Base-by-base conservation (phyloP, 2,888 invertebrate species). In the Neoaliturus tenellus region DNA sequence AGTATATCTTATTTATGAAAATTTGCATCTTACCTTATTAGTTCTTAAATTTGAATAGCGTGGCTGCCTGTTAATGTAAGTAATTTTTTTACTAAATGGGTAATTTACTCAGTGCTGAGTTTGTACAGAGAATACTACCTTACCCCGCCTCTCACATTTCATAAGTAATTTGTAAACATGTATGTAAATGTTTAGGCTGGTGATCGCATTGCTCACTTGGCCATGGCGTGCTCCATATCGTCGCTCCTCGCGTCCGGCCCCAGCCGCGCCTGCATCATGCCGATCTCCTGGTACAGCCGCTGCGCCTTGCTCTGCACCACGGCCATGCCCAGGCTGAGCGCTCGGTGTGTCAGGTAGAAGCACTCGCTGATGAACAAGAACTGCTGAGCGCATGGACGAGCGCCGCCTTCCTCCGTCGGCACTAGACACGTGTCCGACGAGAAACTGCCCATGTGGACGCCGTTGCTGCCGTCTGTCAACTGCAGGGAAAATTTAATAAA, bases 261-360 rank as follows among this genome's bases (percentile, higher is more conserved):
- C 28, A 31, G 83, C 48, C 67, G 31, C 23, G 23, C 85, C 80
- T 87, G 87, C 55, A 87, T 85, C 95, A 93, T 44, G 93, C 94
- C 88, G 97, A 89, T 86, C 84, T 93, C 92, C 86, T 93, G 92
- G 88, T 95, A 95, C 87, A 93, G 91, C 1, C 93, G 92, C 87
- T 93, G 93, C 62, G 95, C 90, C 87, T 94, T 94, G 87, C 95
- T 95, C 0, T 94, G 93, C 73, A 94, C 93, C 3, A 95, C 94
- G 4, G 94, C 92, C 85, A 94, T 93, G 31, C 95, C 95, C 91
- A 98, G 92, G 89, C 97, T 95, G 81, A 98, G 92, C 78, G 97
- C 94, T 88, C 95, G 95, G 89, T 98, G 98, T 0, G 97, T 95
- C 92, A 98, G 93, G 90, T 95, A 98, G 90, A 98, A 98, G 88